Percentiles rank a stretch among this genome's conserved stretches.
These are phyloP conservation scores for Kradibia gibbosae DNA, from an alignment of 1,140 invertebrate species.

Conservation along the genomic window DNA sequence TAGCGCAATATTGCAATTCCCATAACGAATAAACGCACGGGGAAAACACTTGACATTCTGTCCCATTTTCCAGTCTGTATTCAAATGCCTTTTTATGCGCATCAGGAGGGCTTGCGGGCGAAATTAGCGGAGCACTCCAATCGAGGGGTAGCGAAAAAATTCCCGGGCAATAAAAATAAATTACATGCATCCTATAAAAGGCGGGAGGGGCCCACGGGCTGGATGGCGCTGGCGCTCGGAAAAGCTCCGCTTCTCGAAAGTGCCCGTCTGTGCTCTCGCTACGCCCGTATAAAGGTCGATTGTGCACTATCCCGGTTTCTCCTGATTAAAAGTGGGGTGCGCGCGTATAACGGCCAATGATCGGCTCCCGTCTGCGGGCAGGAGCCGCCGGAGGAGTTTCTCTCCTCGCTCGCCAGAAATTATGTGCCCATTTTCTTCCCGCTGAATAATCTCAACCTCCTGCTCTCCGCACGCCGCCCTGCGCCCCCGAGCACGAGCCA, in stretches of 20 bases:
- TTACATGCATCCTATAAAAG: constrained; percentile 73
- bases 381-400: constrained; percentile 59
- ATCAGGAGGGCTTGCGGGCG: constrained; percentile 56
- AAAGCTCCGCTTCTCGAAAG: constrained; percentile 64
- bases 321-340: constrained; percentile 74
- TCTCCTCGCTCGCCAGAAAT: neutral
- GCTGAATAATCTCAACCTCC: constrained; percentile 10
- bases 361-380: constrained; percentile 65
- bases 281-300: constrained; percentile 61
- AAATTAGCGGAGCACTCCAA: constrained; percentile 69
- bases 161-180: constrained; percentile 74
- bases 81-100: constrained; percentile 31
- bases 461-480: neutral
- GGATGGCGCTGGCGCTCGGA: constrained; percentile 41
- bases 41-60: constrained; percentile 26
- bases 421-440: neutral
- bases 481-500: constrained; percentile 5
- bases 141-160: constrained; percentile 73
- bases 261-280: constrained; percentile 53
- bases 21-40: neutral
- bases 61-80: constrained; percentile 27
- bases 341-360: constrained; percentile 60
- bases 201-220: neutral
- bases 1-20: neutral
- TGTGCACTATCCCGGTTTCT: constrained; percentile 66